Percentiles rank a stretch among this genome's conserved stretches.
phyloP scores from a whole-genome alignment of 2,888 invertebrate genomes.

The Leptopilina syphax region DNA sequence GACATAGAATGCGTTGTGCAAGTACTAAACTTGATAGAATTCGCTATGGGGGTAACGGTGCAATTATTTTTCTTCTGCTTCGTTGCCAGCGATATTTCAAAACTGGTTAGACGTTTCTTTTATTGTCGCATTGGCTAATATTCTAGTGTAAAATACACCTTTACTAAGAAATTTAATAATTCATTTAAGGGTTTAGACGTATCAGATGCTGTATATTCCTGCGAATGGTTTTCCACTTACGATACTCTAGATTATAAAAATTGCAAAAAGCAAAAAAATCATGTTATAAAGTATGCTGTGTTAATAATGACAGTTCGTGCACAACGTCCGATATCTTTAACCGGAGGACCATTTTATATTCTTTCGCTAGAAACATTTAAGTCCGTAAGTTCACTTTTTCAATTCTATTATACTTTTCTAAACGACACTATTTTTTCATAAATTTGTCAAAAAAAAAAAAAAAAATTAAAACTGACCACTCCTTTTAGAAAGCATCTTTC shows the following conservation, averaged over 20 bases:
- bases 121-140: neutral
- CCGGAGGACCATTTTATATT: conserved; percentile 28
- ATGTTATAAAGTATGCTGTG: neutral
- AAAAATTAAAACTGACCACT: too few relatives aligned
- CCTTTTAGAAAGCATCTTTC: too few relatives aligned
- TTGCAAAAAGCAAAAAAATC: neutral
- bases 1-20: neutral
- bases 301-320: conserved; percentile 1
- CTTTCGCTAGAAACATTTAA: conserved; percentile 27
- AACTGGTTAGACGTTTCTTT: neutral
- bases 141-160: neutral
- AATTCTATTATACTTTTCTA: too few relatives aligned
- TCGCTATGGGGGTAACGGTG: neutral
- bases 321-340: conserved; percentile 1
- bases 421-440: too few relatives aligned
- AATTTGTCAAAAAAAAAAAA: too few relatives aligned
- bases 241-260: neutral
- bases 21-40: neutral
- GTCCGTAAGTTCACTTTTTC: neutral
- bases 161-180: neutral
- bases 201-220: conserved; percentile 9
- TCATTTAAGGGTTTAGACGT: neutral
- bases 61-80: conserved; percentile 17
- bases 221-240: neutral
- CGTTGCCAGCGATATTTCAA: neutral